A percentile compares a stretch with the other conserved stretches of the same genome.
These are phyloP conservation scores for Cancer borealis DNA, from an alignment of 2,888 invertebrate genomes.

Conservation along the genomic window DNA sequence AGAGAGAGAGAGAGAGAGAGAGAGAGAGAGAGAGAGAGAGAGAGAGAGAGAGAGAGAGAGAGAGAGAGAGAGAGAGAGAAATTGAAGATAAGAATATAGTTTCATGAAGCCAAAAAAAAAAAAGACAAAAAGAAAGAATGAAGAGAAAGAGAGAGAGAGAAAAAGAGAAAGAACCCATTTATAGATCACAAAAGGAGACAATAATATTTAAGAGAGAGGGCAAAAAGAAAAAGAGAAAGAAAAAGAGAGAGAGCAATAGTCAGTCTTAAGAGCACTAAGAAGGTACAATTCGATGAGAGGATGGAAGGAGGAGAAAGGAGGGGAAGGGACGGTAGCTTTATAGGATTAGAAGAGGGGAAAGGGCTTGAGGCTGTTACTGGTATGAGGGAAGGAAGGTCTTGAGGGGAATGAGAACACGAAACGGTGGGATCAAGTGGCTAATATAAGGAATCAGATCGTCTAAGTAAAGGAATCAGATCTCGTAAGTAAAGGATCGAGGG, in stretches of 20 bases:
- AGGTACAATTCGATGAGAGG: neutral
- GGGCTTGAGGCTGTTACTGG: neutral
- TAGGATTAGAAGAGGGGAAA: neutral
- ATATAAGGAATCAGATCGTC: neutral
- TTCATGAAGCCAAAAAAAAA: neutral
- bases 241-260: neutral
- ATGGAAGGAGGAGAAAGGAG: neutral
- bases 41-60: too few relatives aligned
- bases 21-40: too few relatives aligned
- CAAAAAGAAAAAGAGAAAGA: conserved; percentile 30
- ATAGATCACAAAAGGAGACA: neutral
- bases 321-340: neutral
- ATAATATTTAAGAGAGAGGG: neutral
- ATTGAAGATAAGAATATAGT: too few relatives aligned
- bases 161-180: neutral
- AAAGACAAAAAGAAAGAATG: neutral
- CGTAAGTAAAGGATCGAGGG: neutral
- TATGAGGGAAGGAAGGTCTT: neutral
- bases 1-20: too few relatives aligned
- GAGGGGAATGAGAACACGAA: neutral
- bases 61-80: too few relatives aligned
- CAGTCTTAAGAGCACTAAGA: neutral
- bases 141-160: neutral
- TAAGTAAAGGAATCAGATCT: neutral
- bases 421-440: neutral